phyloP scores from a whole-genome alignment of 2,113 vertebrate genomes.

The Gopherus evgoodei region DNA sequence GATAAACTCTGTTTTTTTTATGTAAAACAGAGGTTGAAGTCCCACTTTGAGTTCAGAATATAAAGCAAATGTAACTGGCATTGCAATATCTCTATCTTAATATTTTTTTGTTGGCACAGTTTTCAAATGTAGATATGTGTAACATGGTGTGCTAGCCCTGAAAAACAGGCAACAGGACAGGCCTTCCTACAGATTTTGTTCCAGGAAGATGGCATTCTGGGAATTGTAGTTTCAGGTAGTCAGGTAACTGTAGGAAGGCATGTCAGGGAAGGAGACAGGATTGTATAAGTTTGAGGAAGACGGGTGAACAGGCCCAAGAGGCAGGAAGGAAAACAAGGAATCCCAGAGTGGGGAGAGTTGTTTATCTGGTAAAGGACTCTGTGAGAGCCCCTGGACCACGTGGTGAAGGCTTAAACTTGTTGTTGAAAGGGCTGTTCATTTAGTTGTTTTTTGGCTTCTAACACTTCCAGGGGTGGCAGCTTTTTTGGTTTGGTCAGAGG shows the following conservation, averaged over 20 bases:
- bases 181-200: background rate
- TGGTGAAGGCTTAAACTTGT: background rate
- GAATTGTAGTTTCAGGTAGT: no score
- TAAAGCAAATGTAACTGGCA: background rate
- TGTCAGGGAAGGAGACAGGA: background rate
- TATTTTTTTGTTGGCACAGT: rapidly evolving
- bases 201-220: background rate
- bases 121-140: background rate
- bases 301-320: background rate
- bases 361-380: background rate
- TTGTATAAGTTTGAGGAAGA: background rate
- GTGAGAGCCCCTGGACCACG: background rate
- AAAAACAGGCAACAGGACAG: background rate
- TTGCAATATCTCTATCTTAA: background rate
- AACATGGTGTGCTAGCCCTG: background rate
- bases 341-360: background rate
- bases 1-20: background rate
- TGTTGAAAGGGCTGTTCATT: background rate
- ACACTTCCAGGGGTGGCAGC: background rate
- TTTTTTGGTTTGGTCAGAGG: background rate
- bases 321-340: background rate
- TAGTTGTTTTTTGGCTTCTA: background rate
- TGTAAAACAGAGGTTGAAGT: background rate
- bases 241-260: no score
- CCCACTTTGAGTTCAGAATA: background rate